These are phyloP conservation scores for Eleutherodactylus coqui DNA, from an alignment of 2,797 vertebrate species.

Conservation along the genomic window DNA sequence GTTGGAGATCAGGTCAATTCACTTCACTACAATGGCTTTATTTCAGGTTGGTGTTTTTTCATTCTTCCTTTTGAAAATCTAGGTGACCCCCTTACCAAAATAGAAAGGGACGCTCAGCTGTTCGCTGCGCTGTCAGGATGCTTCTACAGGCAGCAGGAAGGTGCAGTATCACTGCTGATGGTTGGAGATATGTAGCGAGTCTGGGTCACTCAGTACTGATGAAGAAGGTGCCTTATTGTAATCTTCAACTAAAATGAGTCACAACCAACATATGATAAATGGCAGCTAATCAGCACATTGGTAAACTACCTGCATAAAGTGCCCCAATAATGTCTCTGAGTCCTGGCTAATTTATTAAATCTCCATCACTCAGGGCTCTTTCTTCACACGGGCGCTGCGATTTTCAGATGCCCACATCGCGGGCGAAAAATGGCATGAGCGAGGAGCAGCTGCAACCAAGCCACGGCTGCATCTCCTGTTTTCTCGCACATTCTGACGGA, in stretches of 20 bases:
- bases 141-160: not conserved
- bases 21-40: not conserved
- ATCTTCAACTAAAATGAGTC: not conserved
- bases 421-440: too few relatives aligned
- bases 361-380: too few relatives aligned
- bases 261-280: not conserved
- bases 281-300: not conserved
- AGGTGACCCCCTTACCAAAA: slow-evolving; percentile 16
- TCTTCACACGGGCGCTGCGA: too few relatives aligned
- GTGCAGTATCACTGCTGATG: not conserved
- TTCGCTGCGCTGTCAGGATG: not conserved
- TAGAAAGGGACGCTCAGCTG: not conserved
- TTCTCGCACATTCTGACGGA: too few relatives aligned
- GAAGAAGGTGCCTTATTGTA: not conserved
- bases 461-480: too few relatives aligned
- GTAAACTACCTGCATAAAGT: not conserved
- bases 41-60: not conserved
- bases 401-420: too few relatives aligned
- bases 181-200: not conserved
- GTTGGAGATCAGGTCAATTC: too few relatives aligned
- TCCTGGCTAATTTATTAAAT: not conserved
- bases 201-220: not conserved
- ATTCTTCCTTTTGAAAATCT: not conserved
- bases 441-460: too few relatives aligned
- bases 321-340: not conserved